Evolutionary conservation across 1,140 invertebrate genomes (phyloP).

Genomic region (Cyclina sinensis): DNA sequence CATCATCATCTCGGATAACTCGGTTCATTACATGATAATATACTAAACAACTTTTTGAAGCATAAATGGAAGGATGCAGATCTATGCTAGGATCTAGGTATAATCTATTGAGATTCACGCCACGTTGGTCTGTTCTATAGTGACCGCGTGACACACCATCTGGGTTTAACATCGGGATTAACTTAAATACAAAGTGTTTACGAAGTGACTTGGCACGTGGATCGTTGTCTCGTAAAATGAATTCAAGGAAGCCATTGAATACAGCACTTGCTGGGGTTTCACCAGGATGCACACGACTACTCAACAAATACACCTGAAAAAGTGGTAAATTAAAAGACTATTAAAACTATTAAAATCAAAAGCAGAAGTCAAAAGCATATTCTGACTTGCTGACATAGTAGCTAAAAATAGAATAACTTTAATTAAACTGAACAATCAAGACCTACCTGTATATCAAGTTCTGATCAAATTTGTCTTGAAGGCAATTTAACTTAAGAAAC

Average conservation of each 20-base stretch:
- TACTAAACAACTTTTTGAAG: constrained; percentile 85
- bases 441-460: no score
- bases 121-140: constrained; percentile 94
- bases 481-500: no score
- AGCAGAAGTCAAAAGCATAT: no score
- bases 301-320: constrained; percentile 85
- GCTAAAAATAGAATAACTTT: no score
- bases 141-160: constrained; percentile 96
- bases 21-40: constrained; percentile 85
- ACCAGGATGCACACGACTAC: constrained; percentile 87
- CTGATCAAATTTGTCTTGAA: no score
- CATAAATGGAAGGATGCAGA: constrained; percentile 87
- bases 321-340: no score
- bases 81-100: constrained; percentile 85
- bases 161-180: constrained; percentile 97
- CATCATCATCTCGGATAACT: constrained; percentile 70
- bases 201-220: constrained; percentile 83
- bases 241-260: constrained; percentile 87
- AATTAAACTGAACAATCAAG: no score
- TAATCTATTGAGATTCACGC: constrained; percentile 86
- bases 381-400: no score
- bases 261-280: constrained; percentile 87
- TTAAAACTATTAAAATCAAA: no score
- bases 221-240: constrained; percentile 85
- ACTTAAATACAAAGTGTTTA: constrained; percentile 95